Evolutionary conservation across 2,113 vertebrate species (phyloP), one percentile per base, ranked within the genome.

Genomic region (Tringa solitaria): DNA sequence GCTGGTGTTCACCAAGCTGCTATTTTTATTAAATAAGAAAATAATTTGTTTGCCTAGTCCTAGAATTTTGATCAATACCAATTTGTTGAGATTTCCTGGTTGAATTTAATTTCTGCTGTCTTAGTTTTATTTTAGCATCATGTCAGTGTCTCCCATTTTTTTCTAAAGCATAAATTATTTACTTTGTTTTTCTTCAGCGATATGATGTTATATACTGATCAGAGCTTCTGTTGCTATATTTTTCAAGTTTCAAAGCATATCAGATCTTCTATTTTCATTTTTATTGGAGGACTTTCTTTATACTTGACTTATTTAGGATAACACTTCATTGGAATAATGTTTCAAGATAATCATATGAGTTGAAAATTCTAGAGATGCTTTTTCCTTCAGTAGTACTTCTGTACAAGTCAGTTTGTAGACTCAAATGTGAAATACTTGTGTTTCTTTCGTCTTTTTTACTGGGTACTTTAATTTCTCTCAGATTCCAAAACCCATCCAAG

Each of bases 61-160:
- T 92, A 80, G 50, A 84, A 51, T 95, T 95, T 81, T 72, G 27
- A 81, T 95, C 90, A 78, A 72, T 95, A 95, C 26, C 10, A 88
- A 57, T 90, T 93, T 93, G 12, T 5, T 94, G 39, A 92, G 10
- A 85, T 91, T 94, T 95, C 77, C 59, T 91, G 22, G 30, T 72
- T 87, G 83, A 91, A 96, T 93, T 80, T 69, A 45, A 83, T 91
- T 92, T 90, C 28, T 91, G 26, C 61, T 20, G 15, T 68, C 33
- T 83, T 70, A 59, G 26, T 39, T 93, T 92, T 76, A 4, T 63
- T 69, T n/a, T 22, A 79, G 6, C 7, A 75, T 53, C 37, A 18
- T 35, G 45, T 76, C 41, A 69, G 5, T 26, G 51, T 69, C 53
- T 70, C 35, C 48, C 46, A 17, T 6, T 3, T 20, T 74, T 74